Conservation (phyloP, 2,113 vertebrate species). For the Callaeas wilsoni region DNA sequence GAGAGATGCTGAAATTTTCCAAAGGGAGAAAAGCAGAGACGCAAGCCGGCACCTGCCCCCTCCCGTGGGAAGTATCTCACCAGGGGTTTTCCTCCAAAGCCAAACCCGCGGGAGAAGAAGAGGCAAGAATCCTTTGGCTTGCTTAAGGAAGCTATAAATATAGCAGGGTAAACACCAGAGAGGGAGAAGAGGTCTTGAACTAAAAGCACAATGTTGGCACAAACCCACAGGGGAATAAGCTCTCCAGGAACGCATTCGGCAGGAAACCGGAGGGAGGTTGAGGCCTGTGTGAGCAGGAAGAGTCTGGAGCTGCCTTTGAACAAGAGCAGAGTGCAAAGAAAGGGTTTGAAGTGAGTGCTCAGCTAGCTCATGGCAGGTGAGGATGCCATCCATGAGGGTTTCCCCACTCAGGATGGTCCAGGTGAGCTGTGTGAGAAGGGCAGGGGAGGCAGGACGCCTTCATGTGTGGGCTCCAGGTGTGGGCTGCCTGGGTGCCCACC, state of each 20-base stretch:
- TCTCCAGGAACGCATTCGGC: slow-evolving; percentile 26
- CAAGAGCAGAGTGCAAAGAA: neutral
- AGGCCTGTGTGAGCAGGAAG: slow-evolving; percentile 25
- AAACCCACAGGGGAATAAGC: slow-evolving; percentile 8
- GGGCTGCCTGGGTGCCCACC: neutral
- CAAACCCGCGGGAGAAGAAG: neutral
- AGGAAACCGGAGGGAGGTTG: slow-evolving; percentile 28
- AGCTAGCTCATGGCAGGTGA: neutral
- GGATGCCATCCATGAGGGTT: fast-evolving
- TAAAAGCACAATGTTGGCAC: slow-evolving; percentile 61
- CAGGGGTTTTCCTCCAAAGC: neutral
- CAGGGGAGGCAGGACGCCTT: neutral
- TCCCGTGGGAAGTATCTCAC: neutral
- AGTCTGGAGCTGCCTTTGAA: neutral
- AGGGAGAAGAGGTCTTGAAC: slow-evolving; percentile 55
- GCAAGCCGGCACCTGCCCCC: neutral
- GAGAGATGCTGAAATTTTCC: neutral
- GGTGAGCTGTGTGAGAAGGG: fast-evolving
- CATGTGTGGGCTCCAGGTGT: neutral
- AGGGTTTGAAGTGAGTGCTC: neutral
- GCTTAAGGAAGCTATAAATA: slow-evolving; percentile 56
- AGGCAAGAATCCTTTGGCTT: slow-evolving; percentile 13
- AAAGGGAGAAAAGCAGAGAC: neutral
- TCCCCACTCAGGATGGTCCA: neutral
- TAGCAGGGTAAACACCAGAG: neutral